Evolutionary conservation across 2,113 vertebrate genomes (phyloP).

Genomic region (Psammodynastes pulverulentus): DNA sequence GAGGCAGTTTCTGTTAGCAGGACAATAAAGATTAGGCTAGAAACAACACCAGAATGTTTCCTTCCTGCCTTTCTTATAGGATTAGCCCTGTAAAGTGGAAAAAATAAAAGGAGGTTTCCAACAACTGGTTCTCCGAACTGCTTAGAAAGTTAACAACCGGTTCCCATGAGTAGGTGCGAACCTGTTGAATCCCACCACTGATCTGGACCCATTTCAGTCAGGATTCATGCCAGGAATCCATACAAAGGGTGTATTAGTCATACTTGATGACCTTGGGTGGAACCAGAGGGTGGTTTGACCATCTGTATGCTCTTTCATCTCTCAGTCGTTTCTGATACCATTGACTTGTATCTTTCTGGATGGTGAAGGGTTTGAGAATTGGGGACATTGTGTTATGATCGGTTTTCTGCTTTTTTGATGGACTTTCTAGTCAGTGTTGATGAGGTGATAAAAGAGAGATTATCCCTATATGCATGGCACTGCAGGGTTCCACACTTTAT

Average conservation of each 20-base stretch:
- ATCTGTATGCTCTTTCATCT: neutral
- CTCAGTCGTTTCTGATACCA: neutral
- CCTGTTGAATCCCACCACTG: no score
- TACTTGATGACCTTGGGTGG: neutral
- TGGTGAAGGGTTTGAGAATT: neutral
- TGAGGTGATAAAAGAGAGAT: neutral
- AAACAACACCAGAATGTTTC: no score
- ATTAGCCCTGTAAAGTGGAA: no score
- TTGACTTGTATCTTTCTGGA: neutral
- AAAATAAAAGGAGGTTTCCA: no score
- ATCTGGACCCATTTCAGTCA: neutral
- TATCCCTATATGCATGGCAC: neutral
- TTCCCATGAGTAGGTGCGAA: no score
- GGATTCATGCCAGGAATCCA: neutral
- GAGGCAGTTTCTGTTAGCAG: no score
- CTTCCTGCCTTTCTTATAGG: no score
- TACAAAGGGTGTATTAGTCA: neutral
- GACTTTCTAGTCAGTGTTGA: neutral
- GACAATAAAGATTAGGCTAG: no score
- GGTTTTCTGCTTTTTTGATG: neutral
- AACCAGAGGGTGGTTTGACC: neutral
- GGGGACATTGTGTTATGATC: neutral
- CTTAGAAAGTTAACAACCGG: no score
- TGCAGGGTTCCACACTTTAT: neutral
- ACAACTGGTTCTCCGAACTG: no score